Evolutionary conservation across 2,888 invertebrate genomes (phyloP).

Genomic region (Drosophila atripex): DNA sequence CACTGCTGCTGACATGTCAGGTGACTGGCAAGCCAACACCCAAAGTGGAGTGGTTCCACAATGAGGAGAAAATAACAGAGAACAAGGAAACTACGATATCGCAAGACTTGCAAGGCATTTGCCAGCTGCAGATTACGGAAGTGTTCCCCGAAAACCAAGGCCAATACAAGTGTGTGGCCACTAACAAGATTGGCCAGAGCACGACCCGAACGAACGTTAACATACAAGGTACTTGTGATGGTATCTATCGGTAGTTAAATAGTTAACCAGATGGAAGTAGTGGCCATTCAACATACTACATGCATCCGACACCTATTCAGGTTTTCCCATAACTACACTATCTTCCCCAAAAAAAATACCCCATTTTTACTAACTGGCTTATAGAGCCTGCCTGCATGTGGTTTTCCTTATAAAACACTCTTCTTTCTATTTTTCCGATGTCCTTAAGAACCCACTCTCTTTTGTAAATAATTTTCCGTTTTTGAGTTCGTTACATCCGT

Average conservation of each 20-base stretch:
- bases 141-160: constrained; percentile 96
- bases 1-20: constrained; percentile 89
- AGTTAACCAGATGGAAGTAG: constrained; percentile 49
- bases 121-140: constrained; percentile 92
- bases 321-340: constrained; percentile 58
- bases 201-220: constrained; percentile 90
- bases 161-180: constrained; percentile 92
- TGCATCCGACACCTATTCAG: constrained; percentile 56
- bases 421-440: constrained; percentile 9
- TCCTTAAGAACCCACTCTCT: constrained; percentile 11
- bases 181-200: constrained; percentile 92
- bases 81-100: constrained; percentile 90
- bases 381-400: constrained; percentile 59
- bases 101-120: constrained; percentile 91
- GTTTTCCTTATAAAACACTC: constrained; percentile 21
- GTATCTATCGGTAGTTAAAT: constrained; percentile 53
- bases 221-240: constrained; percentile 89
- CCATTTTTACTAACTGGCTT: constrained; percentile 56
- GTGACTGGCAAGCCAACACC: constrained; percentile 92
- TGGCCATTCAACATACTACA: constrained; percentile 49
- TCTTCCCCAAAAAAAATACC: constrained; percentile 24
- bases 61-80: constrained; percentile 88
- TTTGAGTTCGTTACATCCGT: constrained; percentile 44
- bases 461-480: constrained; percentile 66
- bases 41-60: constrained; percentile 91